phyloP scores from a whole-genome alignment of 2,113 vertebrate species.

The Chrysochloris asiatica region DNA sequence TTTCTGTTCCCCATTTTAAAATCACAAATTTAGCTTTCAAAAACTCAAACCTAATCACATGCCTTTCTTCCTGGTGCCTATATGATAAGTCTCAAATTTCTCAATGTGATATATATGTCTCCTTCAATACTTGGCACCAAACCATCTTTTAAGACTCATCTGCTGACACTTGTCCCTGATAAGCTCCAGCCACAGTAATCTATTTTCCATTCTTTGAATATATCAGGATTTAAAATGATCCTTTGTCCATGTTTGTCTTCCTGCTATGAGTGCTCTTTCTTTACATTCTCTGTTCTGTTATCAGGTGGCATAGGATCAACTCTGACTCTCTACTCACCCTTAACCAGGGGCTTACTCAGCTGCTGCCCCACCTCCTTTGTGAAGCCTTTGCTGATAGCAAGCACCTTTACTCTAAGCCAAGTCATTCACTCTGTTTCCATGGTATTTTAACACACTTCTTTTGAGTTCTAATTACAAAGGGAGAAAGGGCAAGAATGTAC shows the following conservation, averaged over 20 bases:
- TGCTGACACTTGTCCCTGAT: background rate
- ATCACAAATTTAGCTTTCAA: constrained; percentile 14
- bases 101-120: background rate
- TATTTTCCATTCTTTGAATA: background rate
- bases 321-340: background rate
- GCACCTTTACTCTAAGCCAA: background rate
- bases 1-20: background rate
- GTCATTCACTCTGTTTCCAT: background rate
- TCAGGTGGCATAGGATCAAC: background rate
- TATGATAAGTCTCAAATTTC: constrained; percentile 12
- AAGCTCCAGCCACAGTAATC: background rate
- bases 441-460: no score
- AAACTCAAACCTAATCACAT: background rate
- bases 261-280: background rate
- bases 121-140: constrained; percentile 1
- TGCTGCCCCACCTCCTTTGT: background rate
- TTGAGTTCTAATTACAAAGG: constrained; percentile 15
- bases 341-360: background rate
- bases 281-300: background rate
- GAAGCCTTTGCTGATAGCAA: background rate
- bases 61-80: background rate
- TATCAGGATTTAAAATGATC: background rate
- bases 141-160: background rate
- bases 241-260: background rate
- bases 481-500: background rate